These are phyloP conservation scores for Rhaphigaster nebulosa DNA, from an alignment of 2,888 invertebrate species.

Conservation along the genomic window DNA sequence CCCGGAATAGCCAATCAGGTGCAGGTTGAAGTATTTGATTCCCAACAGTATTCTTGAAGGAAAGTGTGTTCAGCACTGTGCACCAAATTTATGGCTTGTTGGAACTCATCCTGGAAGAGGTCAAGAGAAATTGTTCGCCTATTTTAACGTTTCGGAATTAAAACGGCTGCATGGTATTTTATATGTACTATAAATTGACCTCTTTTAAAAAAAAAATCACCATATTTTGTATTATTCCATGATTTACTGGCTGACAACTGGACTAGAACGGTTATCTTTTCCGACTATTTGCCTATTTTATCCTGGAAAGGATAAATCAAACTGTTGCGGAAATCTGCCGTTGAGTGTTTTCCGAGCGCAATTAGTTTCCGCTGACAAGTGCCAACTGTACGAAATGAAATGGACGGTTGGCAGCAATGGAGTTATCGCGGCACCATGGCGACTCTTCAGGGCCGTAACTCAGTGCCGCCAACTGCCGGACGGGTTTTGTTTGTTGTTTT, in stretches of 20 bases:
- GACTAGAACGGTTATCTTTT: neutral
- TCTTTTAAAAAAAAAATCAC: neutral
- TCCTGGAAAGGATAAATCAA: neutral
- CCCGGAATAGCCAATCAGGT: no score
- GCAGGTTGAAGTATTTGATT: no score
- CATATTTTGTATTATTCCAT: neutral
- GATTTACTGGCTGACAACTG: neutral
- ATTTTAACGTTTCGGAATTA: no score
- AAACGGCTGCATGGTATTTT: neutral
- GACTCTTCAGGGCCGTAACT: slow-evolving; percentile 18
- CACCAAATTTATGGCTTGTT: no score
- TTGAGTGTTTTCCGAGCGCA: slow-evolving; percentile 35
- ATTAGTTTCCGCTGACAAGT: slow-evolving; percentile 26
- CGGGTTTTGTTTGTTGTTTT: slow-evolving; percentile 14
- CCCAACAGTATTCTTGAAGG: no score
- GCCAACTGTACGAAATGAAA: slow-evolving; percentile 25
- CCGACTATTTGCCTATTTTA: slow-evolving; percentile 16
- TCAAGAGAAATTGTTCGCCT: no score
- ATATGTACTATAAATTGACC: neutral
- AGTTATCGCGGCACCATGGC: slow-evolving; percentile 21
- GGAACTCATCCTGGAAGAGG: no score
- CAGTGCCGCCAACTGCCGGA: slow-evolving; percentile 18
- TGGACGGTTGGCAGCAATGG: slow-evolving; percentile 39
- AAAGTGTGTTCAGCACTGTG: no score
- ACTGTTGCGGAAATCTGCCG: slow-evolving; percentile 39